Percentiles rank a stretch among this genome's conserved stretches.
phyloP scores from a whole-genome alignment of 2,113 vertebrate genomes.

The Smithornis capensis region DNA sequence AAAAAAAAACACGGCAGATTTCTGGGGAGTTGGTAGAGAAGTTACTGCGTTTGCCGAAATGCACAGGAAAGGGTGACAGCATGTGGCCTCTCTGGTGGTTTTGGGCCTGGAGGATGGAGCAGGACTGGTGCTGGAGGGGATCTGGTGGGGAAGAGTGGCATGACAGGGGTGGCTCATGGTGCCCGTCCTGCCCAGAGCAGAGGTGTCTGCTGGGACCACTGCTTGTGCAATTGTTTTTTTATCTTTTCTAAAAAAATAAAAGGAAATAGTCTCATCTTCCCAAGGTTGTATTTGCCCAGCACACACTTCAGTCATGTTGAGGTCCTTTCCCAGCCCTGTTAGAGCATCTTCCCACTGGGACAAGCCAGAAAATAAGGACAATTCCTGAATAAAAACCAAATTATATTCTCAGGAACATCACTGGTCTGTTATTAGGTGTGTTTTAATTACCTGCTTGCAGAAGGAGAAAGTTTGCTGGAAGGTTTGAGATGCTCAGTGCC shows the following conservation, averaged over 20 bases:
- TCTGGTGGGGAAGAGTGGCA: neutral
- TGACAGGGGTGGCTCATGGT: fast-evolving
- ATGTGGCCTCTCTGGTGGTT: neutral
- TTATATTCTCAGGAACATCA: neutral
- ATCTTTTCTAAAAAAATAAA: neutral
- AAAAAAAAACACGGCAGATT: neutral
- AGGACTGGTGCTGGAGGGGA: neutral
- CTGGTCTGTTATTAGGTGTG: neutral
- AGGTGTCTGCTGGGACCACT: neutral
- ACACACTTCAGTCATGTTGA: fast-evolving
- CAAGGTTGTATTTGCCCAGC: neutral
- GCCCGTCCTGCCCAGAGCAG: neutral
- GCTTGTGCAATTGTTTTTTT: neutral
- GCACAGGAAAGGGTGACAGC: fast-evolving
- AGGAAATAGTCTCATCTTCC: neutral
- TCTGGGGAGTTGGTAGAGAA: neutral
- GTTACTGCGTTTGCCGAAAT: neutral
- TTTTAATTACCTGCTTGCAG: neutral
- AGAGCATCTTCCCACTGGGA: neutral
- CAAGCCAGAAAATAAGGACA: neutral
- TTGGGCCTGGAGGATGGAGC: neutral
- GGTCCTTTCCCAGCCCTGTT: neutral
- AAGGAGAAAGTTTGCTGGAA: neutral
- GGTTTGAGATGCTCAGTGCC: neutral
- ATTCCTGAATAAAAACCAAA: neutral